These are phyloP conservation scores for Fragum whitleyi DNA, from an alignment of 2,888 invertebrate species.

Conservation along the genomic window DNA sequence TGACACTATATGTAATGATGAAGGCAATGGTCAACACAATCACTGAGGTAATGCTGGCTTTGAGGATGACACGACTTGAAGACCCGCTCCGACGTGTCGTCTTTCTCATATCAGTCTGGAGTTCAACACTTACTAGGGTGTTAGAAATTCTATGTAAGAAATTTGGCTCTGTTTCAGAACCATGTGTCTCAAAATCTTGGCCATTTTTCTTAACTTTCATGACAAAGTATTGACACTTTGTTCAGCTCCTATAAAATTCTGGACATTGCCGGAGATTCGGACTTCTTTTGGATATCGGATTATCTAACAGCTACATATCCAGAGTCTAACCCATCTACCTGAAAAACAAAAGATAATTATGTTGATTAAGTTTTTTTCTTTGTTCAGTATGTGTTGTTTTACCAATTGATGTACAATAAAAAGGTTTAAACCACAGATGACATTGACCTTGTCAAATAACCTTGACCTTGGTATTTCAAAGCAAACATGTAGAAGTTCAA, in stretches of 20 bases:
- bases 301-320: background rate
- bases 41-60: constrained; percentile 76
- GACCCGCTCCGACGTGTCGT: constrained; percentile 37
- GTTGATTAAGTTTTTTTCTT: too few relatives aligned
- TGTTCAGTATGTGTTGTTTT: too few relatives aligned
- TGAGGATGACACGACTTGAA: constrained; percentile 71
- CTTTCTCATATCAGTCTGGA: constrained; percentile 70
- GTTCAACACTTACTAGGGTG: constrained; percentile 66
- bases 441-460: too few relatives aligned
- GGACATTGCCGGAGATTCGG: background rate
- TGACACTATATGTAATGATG: constrained; percentile 73
- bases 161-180: background rate
- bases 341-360: background rate
- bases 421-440: too few relatives aligned
- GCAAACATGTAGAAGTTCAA: too few relatives aligned
- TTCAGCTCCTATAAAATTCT: background rate
- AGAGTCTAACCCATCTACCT: background rate
- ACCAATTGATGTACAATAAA: too few relatives aligned
- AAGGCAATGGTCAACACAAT: constrained; percentile 72
- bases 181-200: background rate
- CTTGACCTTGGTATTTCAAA: too few relatives aligned
- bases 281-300: background rate
- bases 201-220: constrained; percentile 8
- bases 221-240: background rate
- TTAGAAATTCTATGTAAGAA: constrained; percentile 29